Percentiles rank a stretch among this genome's conserved stretches.
These are phyloP conservation scores for Lasiurus borealis DNA, from an alignment of 2,113 vertebrate species.

Conservation along the genomic window DNA sequence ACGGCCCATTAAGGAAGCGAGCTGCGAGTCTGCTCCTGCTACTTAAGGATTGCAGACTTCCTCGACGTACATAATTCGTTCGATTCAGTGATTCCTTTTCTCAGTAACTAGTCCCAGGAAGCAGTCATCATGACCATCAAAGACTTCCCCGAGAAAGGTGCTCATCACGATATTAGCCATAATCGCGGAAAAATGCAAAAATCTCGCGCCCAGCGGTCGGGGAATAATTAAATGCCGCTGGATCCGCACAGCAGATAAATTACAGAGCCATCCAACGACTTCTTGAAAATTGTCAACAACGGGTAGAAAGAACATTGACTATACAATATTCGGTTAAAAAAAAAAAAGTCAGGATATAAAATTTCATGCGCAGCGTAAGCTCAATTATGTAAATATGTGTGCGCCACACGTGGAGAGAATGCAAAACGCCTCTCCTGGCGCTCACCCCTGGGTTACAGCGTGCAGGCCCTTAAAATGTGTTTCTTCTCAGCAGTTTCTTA, in stretches of 20 bases:
- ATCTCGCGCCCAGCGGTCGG: not conserved
- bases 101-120: not conserved
- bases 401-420: not conserved
- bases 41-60: fast-evolving
- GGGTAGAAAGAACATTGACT: slow-evolving; percentile 38
- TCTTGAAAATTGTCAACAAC: slow-evolving; percentile 52
- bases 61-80: not conserved
- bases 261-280: slow-evolving; percentile 1
- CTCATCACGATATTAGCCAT: not conserved
- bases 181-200: not conserved
- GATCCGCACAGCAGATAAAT: not conserved
- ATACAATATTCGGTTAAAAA: slow-evolving; percentile 17
- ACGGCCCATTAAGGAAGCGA: not conserved
- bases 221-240: not conserved
- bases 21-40: not conserved
- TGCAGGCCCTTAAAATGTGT: not conserved
- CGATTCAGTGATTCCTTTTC: not conserved
- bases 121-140: not conserved
- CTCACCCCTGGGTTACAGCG: not conserved
- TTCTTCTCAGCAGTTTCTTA: not conserved
- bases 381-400: slow-evolving; percentile 57
- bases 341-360: slow-evolving; percentile 44
- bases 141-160: not conserved
- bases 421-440: not conserved
- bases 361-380: not conserved